Base-by-base conservation (phyloP, 1,140 invertebrate species). In the Megalopta genalis region DNA sequence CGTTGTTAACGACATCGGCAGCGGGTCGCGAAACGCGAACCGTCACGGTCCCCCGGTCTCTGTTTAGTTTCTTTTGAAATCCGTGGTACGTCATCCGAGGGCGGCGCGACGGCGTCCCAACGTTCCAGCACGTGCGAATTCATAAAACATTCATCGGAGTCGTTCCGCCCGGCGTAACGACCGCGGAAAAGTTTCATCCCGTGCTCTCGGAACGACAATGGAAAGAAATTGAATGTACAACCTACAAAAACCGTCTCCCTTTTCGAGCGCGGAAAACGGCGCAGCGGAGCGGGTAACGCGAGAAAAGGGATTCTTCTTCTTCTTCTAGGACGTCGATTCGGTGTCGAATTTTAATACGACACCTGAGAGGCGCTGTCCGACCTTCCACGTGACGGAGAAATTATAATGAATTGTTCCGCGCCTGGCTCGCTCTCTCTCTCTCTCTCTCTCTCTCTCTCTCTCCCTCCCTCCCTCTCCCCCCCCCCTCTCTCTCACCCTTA, bases 91-190 rank as follows among this genome's bases (percentile, higher is more conserved):
- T n/a, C 25, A 52, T 72, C 63, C 78, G 12, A 27, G 72, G 72
- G 74, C 37, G 39, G 25, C 46, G 54, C 32, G 32, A 1, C 1
- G 32, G 32, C 32, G 32, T 4, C 4, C 32, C 32, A 4, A 23
- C 52, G n/a, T 80, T 57, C 66, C 66, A 54, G 79, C 66, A 66
- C 74, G 52, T 64, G 79, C 60, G 64, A 72, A 70, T 86, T 85
- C 85, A 81, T 83, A 85, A 86, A 87, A 82, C 76, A 82, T 87
- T 87, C 82, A 84, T 81, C 80, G 84, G 84, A 77, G 73, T 63
- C 74, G 73, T 85, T 87, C 82, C 81, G 71, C 77, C 68, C 80
- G 82, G 27, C 75, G 81, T 77, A 87, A 80, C 79, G 77, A 67
- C 52, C 32, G 52, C 49, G 16, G 18, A 27, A 37, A 81, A 69